Evolutionary conservation across 1,140 invertebrate genomes (phyloP).

Genomic region (Neodiprion fabricii): DNA sequence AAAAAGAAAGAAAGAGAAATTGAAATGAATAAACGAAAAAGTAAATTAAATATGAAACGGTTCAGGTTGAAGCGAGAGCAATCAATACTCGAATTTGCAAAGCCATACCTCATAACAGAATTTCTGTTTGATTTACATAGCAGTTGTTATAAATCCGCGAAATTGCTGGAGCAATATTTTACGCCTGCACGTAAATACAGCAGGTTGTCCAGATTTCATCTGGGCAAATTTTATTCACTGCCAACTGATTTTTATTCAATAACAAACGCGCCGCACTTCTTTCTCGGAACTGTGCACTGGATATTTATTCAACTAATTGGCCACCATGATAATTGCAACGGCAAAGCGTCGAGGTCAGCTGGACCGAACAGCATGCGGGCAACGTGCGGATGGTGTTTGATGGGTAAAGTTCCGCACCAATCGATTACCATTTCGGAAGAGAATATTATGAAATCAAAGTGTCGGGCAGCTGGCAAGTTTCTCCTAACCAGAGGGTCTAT

Average conservation of each 20-base stretch:
- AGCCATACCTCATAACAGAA: neutral
- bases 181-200: neutral
- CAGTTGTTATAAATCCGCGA: neutral
- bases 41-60: neutral
- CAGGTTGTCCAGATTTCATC: neutral
- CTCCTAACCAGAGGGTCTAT: no score
- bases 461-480: no score
- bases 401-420: no score
- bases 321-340: no score
- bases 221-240: neutral
- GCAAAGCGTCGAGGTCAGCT: no score
- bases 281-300: no score
- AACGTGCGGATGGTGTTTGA: no score
- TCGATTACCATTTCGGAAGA: no score
- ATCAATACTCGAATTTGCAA: neutral
- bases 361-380: no score
- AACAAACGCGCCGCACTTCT: neutral
- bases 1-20: no score
- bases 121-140: neutral
- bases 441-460: no score
- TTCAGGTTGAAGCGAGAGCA: neutral
- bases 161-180: neutral
- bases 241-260: slow-evolving; percentile 1
- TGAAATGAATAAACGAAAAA: neutral
- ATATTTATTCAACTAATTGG: no score